Base-by-base conservation (phyloP, 2,888 invertebrate species). In the Gymnocheta viridis region DNA sequence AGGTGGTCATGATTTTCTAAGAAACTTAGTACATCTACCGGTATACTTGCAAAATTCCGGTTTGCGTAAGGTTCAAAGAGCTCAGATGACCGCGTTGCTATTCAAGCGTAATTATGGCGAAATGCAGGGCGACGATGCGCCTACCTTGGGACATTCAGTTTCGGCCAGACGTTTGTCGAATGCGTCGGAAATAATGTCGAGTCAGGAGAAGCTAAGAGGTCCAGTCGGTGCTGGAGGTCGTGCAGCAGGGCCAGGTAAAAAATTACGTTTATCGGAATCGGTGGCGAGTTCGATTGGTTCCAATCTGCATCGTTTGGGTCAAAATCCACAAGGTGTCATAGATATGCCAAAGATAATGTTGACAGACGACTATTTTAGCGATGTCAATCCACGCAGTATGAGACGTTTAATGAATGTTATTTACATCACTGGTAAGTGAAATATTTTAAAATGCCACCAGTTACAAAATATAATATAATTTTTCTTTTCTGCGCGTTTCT, bases 1-100 rank as follows among this genome's bases (percentile, higher is more conserved):
- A 87, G 98, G 98, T 82, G 98, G 98, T 0, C 98, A 98, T 93
- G 97, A 96, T 92, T 98, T 98, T 90, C 93, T 99, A 64, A 95
- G 97, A 85, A 99, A 99, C 91, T 96, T 99, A 94, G 98, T 99
- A 27, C 99, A 99, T 91, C 93, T 99, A 88, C 99, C 99, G 0
- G 99, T 99, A 93, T 99, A 98, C 92, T 93, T 99, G 79, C 99
- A 99, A 93, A 99, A 98, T 93, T 98, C 98, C 0, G 98, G 98
- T 10, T 92, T 99, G 82, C 94, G 98, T 0, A 95, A 97, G 88
- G 97, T 98, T 2, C 97, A 97, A 91, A 93, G 95, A 6, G 97
- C 98, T 0, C 97, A 97, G 91, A 96, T 96, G 91, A 95, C 96
- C 0, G 96, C 97, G 0, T 91, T 92, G 66, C 86, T 91, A 0